Evolutionary conservation across 2,113 vertebrate species (phyloP).

Genomic region (Oreochromis tanganicae): DNA sequence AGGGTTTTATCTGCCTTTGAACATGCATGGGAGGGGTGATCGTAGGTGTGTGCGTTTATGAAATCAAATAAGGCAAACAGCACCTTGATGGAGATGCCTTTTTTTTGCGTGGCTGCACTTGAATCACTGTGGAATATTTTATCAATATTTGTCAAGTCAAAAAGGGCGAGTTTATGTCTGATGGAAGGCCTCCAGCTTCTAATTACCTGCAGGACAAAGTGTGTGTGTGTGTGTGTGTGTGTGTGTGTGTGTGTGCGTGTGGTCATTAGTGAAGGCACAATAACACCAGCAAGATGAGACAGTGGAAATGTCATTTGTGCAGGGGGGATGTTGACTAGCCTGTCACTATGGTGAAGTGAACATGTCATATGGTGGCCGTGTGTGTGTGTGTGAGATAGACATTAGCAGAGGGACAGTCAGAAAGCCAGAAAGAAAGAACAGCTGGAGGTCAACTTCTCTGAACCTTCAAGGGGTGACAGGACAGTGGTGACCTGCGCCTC

Average conservation of each 20-base stretch:
- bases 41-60: not conserved
- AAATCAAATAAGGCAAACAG: slow-evolving; percentile 7
- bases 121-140: slow-evolving; percentile 33
- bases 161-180: slow-evolving; percentile 51
- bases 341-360: slow-evolving; percentile 59
- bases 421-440: not conserved
- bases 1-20: not conserved
- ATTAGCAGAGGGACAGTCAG: not conserved
- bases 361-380: slow-evolving; percentile 23
- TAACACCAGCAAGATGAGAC: slow-evolving; percentile 47
- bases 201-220: slow-evolving; percentile 48
- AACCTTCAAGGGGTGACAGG: not conserved
- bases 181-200: slow-evolving; percentile 47
- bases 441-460: not conserved
- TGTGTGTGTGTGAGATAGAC: not conserved
- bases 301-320: slow-evolving; percentile 54
- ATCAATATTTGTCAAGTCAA: slow-evolving; percentile 64
- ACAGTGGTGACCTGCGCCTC: not conserved
- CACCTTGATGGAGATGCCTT: slow-evolving; percentile 3
- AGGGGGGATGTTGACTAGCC: slow-evolving; percentile 40
- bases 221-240: not conserved
- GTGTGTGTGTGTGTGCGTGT: slow-evolving; percentile 12
- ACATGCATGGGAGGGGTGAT: not conserved
- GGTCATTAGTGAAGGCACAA: slow-evolving; percentile 60
- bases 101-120: slow-evolving; percentile 24